Evolutionary conservation across 2,113 vertebrate genomes (phyloP), one percentile per base, ranked within the genome.

Genomic region (Pelmatolapia mariae): DNA sequence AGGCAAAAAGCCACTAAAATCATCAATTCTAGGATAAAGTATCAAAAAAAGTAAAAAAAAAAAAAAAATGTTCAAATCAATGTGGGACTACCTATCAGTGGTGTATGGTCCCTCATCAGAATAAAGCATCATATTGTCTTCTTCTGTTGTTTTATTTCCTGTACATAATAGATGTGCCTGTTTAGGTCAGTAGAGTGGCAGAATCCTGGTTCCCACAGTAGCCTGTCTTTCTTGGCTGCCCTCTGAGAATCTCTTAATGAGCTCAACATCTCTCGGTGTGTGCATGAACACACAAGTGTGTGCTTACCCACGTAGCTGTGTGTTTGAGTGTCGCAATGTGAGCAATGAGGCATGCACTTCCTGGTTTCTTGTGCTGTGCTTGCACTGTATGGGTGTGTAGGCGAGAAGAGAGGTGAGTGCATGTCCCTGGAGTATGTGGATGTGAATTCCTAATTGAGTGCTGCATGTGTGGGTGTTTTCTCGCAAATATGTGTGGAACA

Each of bases 221-320:
- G 80, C 8, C 40, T 81, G 81, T 31, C 80, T 66, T 80, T 91
- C 90, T 91, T 86, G 84, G 78, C 63, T 91, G 9, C 91, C 87
- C 90, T 89, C 82, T 87, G 93, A 91, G 90, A 93, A 93, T 92
- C 89, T 90, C 83, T 81, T 93, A 92, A 94, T 93, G 89, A 92
- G 87, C 88, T 88, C 71, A 81, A n/a, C 81, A 83, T 86, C 71
- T 82, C 61, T 82, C 33, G 4, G 56, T 85, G 90, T 90, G 19
- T 87, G 80, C 76, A 31, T 85, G 87, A 45, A 80, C 53, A 66
- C 13, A 12, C 11, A 76, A 31, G 61, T 59, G 33, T 82, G 50
- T 52, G 61, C 15, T 13, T 40, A 36, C 29, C 10, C 43, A 47
- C 52, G 24, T 18, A 18, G 84, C 54, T 85, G 66, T 76, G 50